Evolutionary conservation across 2,888 invertebrate species (phyloP).

Genomic region (Augochlorella aurata): DNA sequence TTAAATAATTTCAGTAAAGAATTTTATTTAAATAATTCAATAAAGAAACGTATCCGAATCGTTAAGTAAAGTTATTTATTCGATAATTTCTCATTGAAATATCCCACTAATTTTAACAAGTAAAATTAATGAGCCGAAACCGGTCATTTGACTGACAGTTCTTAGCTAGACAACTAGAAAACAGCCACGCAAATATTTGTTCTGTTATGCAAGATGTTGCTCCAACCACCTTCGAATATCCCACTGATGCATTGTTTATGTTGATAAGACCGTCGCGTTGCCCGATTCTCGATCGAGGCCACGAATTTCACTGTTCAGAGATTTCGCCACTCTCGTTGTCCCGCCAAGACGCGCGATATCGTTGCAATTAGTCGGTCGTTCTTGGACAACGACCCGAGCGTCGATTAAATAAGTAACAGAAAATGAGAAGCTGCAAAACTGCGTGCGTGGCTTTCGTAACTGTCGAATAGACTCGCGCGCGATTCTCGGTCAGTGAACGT

Average conservation of each 20-base stretch:
- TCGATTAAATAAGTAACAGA: constrained; percentile 10
- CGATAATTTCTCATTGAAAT: too few relatives aligned
- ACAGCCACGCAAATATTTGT: not conserved
- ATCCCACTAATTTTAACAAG: too few relatives aligned
- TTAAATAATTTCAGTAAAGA: too few relatives aligned
- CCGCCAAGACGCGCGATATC: not conserved
- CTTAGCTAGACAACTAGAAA: not conserved
- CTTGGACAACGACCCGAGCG: not conserved
- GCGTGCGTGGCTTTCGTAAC: constrained; percentile 68
- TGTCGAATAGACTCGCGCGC: constrained; percentile 39
- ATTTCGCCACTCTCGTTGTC: not conserved
- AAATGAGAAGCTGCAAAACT: constrained; percentile 49
- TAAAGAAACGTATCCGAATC: too few relatives aligned
- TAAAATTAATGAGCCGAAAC: too few relatives aligned
- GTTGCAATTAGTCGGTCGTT: constrained; percentile 5
- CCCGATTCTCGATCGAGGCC: not conserved
- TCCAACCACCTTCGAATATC: not conserved
- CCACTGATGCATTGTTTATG: not conserved
- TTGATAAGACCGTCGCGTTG: not conserved
- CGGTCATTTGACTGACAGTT: too few relatives aligned
- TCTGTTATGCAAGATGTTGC: not conserved
- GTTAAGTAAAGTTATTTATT: too few relatives aligned
- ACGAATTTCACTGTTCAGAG: not conserved
- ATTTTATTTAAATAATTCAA: too few relatives aligned
- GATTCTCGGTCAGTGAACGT: constrained; percentile 78